Evolutionary conservation across 2,113 vertebrate species (phyloP), one percentile per base, ranked within the genome.

Genomic region (Stigmatopora argus): DNA sequence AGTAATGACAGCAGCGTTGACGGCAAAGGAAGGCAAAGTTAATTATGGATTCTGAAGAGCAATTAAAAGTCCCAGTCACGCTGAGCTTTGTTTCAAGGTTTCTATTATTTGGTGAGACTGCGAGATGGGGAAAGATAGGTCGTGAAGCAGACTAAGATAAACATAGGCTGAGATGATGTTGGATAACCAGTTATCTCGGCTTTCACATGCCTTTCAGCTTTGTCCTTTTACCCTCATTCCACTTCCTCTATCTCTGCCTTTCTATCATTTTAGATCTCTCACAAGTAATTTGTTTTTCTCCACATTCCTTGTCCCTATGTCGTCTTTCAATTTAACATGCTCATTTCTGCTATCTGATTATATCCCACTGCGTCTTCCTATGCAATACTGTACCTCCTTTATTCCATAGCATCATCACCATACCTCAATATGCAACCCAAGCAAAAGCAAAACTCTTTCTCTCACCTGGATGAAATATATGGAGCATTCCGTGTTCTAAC

Each of bases 1-100:
- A 13, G 13, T 66, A 62, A 82, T 73, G 66, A 72, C 78, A 75
- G 75, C 58, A 66, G 65, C 82, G 77, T 74, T 70, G 66, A 64
- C 67, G 82, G 70, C 79, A 79, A 60, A 34, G 81, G 75, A 60
- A 69, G 64, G 65, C 63, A 48, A 58, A 49, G 80, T 86, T 89
- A 87, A 90, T 90, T 87, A 85, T 69, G 71, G 75, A 80, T 87
- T 77, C 75, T 81, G 74, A 83, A 83, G 85, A 81, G 81, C 83
- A 86, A 89, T 90, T 88, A 89, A 87, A 82, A 86, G 78, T 75
- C 70, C 53, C 74, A 81, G 76, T 78, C 79, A 85, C 77, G 72
- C 68, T 61, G 71, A 72, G 78, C 83, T 82, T 84, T 84, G 78
- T 88, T 87, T 87, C 74, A 82, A 80, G 83, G 72, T 85, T 87